Conservation (phyloP, 2,797 vertebrate genomes). For the Myotis planiceps region DNA sequence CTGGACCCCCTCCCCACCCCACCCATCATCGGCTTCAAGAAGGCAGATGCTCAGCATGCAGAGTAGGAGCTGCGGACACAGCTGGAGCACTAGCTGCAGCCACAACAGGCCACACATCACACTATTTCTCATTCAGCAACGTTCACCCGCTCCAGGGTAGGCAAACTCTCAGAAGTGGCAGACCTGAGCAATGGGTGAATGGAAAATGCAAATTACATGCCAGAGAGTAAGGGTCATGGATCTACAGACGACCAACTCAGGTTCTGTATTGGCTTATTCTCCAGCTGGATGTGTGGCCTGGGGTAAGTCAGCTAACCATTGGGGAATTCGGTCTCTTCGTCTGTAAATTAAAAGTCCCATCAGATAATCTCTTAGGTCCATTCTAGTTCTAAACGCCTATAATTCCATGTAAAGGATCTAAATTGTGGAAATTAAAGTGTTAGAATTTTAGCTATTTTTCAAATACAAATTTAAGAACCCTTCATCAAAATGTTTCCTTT, state of each 20-base stretch:
- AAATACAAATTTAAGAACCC: not conserved
- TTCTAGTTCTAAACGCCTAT: not conserved
- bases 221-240: not conserved
- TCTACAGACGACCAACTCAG: not conserved
- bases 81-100: not conserved
- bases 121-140: not conserved
- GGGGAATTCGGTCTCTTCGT: not conserved
- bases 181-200: not conserved
- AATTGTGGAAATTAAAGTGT: not conserved
- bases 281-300: not conserved
- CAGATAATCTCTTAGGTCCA: not conserved
- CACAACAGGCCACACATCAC: not conserved
- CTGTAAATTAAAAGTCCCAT: not conserved
- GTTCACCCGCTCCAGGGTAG: not conserved
- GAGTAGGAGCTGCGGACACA: not conserved
- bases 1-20: not conserved
- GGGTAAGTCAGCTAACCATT: not conserved
- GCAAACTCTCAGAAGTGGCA: not conserved
- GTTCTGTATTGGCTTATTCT: not conserved
- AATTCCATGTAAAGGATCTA: not conserved
- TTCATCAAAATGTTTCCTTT: not conserved
- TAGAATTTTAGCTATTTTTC: not conserved
- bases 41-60: not conserved
- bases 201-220: not conserved
- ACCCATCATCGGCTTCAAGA: not conserved